A percentile compares a stretch with the other conserved stretches of the same genome.
These are phyloP conservation scores for Acromyrmex echinatior DNA, from an alignment of 1,140 invertebrate species.

Conservation along the genomic window DNA sequence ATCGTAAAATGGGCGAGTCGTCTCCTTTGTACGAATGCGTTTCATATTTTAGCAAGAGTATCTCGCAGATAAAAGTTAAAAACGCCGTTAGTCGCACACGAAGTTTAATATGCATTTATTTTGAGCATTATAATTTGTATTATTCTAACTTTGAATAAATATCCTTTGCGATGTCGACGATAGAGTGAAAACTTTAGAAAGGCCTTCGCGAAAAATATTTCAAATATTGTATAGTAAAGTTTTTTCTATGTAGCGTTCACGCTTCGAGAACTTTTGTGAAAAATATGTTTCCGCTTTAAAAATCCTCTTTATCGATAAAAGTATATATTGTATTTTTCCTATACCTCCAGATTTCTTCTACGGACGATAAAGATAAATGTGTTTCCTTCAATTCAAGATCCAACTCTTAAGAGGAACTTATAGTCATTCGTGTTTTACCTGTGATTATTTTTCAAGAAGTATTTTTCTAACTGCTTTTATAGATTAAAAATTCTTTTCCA, in stretches of 20 bases:
- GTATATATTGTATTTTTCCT: background rate
- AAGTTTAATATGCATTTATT: slow-evolving; percentile 40
- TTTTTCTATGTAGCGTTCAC: background rate
- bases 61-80: slow-evolving; percentile 21
- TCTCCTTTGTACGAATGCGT: slow-evolving; percentile 23
- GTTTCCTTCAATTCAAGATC: background rate
- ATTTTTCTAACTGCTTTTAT: too few species aligned
- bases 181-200: slow-evolving; percentile 6
- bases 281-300: background rate
- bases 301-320: slow-evolving; percentile 17
- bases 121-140: background rate
- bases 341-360: background rate
- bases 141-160: slow-evolving; percentile 22
- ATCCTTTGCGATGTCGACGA: background rate
- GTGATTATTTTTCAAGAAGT: too few species aligned
- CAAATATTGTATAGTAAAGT: background rate
- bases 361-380: background rate
- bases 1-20: slow-evolving; percentile 3
- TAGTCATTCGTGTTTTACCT: too few species aligned
- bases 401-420: too few species aligned
- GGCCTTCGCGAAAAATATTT: background rate
- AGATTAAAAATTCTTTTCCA: too few species aligned
- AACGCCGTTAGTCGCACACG: background rate
- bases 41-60: slow-evolving; percentile 20
- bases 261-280: background rate